These are phyloP conservation scores for Scaptodrosophila lebanonensis DNA, from an alignment of 1,140 invertebrate species.

Conservation along the genomic window DNA sequence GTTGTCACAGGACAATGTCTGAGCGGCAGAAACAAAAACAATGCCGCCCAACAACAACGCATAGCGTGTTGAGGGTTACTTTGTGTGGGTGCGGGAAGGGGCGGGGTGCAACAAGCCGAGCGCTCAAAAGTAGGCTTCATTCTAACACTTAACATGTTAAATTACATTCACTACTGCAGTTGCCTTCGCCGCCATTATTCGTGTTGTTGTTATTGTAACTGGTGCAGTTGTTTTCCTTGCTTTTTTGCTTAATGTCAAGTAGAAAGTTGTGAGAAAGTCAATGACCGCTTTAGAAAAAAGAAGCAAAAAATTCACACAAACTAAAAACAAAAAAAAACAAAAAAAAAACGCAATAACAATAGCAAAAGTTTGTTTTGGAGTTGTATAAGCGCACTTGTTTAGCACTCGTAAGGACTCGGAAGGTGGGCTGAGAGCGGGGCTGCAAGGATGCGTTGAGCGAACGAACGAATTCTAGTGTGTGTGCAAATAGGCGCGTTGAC, in stretches of 20 bases:
- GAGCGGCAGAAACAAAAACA: slow-evolving; percentile 27
- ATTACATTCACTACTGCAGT: slow-evolving; percentile 46
- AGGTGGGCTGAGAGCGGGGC: background rate
- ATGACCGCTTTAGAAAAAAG: slow-evolving; percentile 43
- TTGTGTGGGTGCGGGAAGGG: background rate
- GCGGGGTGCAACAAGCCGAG: background rate
- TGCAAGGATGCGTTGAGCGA: background rate
- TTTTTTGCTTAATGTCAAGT: slow-evolving; percentile 65
- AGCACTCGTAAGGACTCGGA: slow-evolving; percentile 35
- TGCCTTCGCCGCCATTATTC: slow-evolving; percentile 11
- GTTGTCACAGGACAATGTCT: slow-evolving; percentile 60
- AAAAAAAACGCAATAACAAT: slow-evolving; percentile 65
- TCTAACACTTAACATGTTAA: slow-evolving; percentile 71
- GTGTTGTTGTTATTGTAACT: slow-evolving; percentile 3
- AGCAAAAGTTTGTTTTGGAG: slow-evolving; percentile 66
- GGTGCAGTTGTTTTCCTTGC: slow-evolving; percentile 21
- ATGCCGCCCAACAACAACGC: slow-evolving; percentile 22
- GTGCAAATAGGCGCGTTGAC: too few relatives aligned
- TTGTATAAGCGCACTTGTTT: slow-evolving; percentile 67
- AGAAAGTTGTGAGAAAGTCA: slow-evolving; percentile 65
- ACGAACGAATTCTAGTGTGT: too few relatives aligned
- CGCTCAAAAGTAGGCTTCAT: slow-evolving; percentile 65
- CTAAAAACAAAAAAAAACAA: slow-evolving; percentile 14
- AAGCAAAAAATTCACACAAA: slow-evolving; percentile 14
- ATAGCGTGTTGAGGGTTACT: background rate